A percentile compares a stretch with the other conserved stretches of the same genome.
Conservation (phyloP, 2,113 vertebrate genomes). For the Petrocephalus zakoni region DNA sequence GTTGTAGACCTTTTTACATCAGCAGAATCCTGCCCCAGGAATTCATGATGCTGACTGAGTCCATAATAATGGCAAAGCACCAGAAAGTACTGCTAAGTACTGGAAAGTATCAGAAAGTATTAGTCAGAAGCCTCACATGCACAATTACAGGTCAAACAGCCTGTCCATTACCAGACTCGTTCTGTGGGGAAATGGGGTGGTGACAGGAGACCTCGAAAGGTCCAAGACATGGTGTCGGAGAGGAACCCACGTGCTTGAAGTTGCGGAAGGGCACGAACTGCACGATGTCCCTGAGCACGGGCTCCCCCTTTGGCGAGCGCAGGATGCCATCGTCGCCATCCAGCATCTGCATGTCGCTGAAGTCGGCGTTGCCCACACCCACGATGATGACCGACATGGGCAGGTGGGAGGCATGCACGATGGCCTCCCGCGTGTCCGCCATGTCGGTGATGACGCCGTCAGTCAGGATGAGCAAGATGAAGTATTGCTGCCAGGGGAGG, state of each 20-base stretch:
- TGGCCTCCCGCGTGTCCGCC: slow-evolving; percentile 92
- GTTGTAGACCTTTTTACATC: background rate
- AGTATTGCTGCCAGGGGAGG: slow-evolving; percentile 79
- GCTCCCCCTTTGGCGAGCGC: slow-evolving; percentile 85
- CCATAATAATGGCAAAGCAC: background rate
- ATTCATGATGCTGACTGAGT: background rate
- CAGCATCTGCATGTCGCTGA: slow-evolving; percentile 97
- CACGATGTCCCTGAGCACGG: slow-evolving; percentile 89
- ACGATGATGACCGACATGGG: slow-evolving; percentile 98
- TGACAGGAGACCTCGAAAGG: background rate
- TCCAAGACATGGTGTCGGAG: slow-evolving; percentile 14
- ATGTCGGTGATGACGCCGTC: slow-evolving; percentile 97
- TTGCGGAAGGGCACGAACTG: slow-evolving; percentile 97
- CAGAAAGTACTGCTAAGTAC: background rate
- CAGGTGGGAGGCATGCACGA: slow-evolving; percentile 91
- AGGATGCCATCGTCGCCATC: slow-evolving; percentile 90
- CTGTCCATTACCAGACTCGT: background rate
- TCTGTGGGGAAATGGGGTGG: background rate
- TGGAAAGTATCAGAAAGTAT: background rate
- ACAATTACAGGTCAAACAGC: background rate
- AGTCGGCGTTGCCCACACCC: slow-evolving; percentile 87
- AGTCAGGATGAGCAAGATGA: slow-evolving; percentile 92
- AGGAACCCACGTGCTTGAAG: slow-evolving; percentile 86
- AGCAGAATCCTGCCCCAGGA: background rate
- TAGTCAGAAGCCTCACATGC: background rate